Evolutionary conservation across 2,888 invertebrate genomes (phyloP), one percentile per base, ranked within the genome.

Genomic region (Spodoptera picta): DNA sequence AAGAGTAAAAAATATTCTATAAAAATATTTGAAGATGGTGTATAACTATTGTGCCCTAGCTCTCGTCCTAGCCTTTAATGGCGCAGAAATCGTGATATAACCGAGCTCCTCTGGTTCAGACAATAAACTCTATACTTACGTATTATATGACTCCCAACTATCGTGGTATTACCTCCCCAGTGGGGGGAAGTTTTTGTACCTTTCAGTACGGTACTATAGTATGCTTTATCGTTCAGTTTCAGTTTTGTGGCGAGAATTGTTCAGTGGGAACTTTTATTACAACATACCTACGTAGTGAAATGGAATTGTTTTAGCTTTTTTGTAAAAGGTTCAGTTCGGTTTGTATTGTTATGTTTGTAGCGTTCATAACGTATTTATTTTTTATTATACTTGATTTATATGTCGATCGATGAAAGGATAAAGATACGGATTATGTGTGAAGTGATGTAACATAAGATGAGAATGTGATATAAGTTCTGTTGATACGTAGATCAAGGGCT

Each of bases 41-140:
- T 7, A n/a, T 45, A 36, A 59, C 4, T 31, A 27, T 3, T 0
- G 1, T 0, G 14, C 19, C 6, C 60, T 42, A 48, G 43, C 84
- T 83, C 84, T 54, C 62, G 10, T 48, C 41, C 83, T 83, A 82
- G 3, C 45, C 53, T 65, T 78, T 77, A 80, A 80, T 80, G 75
- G 80, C 73, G 70, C 45, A 73, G 78, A 80, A 75, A 77, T 79
- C 60, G 77, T 65, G 80, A 77, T 82, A 81, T 80, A 77, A 82
- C 75, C 73, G 77, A 75, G 76, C 72, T 75, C 72, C 81, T 78
- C 76, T 72, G 61, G 74, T 67, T 60, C 71, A 78, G 76, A 84
- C 83, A 84, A 86, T 87, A 86, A 79, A 77, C 67, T 61, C 57
- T 73, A 60, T 65, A 66, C 54, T 56, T 69, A 67, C 61, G 61